These are phyloP conservation scores for Helicoverpa assulta DNA, from an alignment of 2,888 invertebrate species.

Conservation along the genomic window DNA sequence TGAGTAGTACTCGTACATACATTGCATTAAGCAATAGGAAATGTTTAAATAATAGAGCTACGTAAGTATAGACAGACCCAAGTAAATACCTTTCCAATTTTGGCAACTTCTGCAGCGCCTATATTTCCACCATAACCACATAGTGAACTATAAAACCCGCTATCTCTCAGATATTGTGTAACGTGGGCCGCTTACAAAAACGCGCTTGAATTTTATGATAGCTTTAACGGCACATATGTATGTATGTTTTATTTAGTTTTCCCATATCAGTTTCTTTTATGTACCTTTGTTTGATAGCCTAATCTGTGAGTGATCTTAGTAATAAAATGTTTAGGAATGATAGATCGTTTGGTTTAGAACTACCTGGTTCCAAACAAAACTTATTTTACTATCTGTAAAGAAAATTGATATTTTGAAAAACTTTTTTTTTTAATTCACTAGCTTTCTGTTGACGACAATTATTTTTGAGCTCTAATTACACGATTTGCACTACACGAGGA, in stretches of 20 bases:
- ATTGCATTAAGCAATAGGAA: too few relatives aligned
- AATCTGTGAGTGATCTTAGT: conserved; percentile 44
- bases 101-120: conserved; percentile 1
- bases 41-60: too few relatives aligned
- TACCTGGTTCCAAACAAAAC: neutral
- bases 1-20: too few relatives aligned
- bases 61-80: neutral
- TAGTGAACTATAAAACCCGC: conserved; percentile 69
- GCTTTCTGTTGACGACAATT: too few relatives aligned
- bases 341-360: conserved; percentile 6
- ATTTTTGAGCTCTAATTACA: too few relatives aligned
- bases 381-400: neutral
- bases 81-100: neutral
- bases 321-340: conserved; percentile 29
- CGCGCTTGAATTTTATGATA: conserved; percentile 71
- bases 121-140: conserved; percentile 54
- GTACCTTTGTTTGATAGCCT: conserved; percentile 54
- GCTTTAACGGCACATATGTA: conserved; percentile 72
- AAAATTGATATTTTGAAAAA: neutral
- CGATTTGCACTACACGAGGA: too few relatives aligned
- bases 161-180: conserved; percentile 71
- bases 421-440: too few relatives aligned
- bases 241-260: conserved; percentile 75
- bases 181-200: conserved; percentile 71
- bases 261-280: conserved; percentile 71